Evolutionary conservation across 1,140 invertebrate genomes (phyloP).

Genomic region (Drosophila seguyi): DNA sequence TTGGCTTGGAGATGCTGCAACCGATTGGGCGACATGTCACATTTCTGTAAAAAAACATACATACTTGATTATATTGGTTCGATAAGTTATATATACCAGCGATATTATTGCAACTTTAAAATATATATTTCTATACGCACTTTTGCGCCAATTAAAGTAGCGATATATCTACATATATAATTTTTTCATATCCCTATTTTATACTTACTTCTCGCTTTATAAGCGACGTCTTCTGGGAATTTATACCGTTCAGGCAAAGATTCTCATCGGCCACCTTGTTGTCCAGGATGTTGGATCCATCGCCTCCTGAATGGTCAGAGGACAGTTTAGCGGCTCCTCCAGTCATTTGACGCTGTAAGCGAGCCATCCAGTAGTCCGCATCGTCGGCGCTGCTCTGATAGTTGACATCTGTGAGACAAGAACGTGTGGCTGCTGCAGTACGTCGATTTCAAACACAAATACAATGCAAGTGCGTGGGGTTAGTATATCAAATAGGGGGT

Average conservation of each 20-base stretch:
- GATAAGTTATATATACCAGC: too few relatives aligned
- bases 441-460: conserved; percentile 30
- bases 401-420: conserved; percentile 81
- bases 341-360: conserved; percentile 65
- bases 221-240: conserved; percentile 76
- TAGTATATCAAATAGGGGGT: conserved; percentile 36
- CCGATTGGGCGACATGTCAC: conserved; percentile 81
- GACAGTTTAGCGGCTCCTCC: conserved; percentile 56
- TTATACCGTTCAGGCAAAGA: conserved; percentile 78
- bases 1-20: conserved; percentile 83
- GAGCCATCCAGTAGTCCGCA: conserved; percentile 83
- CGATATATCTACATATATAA: not conserved
- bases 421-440: conserved; percentile 70
- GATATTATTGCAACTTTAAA: too few relatives aligned
- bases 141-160: not conserved
- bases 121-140: too few relatives aligned
- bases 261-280: conserved; percentile 84
- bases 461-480: conserved; percentile 30
- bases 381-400: conserved; percentile 64
- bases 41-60: conserved; percentile 54
- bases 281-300: conserved; percentile 68
- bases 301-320: conserved; percentile 50
- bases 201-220: conserved; percentile 73
- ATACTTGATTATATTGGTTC: not conserved
- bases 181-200: not conserved